Base-by-base conservation (phyloP, 2,113 vertebrate species). In the Boulengeromyrus knoepffleri region DNA sequence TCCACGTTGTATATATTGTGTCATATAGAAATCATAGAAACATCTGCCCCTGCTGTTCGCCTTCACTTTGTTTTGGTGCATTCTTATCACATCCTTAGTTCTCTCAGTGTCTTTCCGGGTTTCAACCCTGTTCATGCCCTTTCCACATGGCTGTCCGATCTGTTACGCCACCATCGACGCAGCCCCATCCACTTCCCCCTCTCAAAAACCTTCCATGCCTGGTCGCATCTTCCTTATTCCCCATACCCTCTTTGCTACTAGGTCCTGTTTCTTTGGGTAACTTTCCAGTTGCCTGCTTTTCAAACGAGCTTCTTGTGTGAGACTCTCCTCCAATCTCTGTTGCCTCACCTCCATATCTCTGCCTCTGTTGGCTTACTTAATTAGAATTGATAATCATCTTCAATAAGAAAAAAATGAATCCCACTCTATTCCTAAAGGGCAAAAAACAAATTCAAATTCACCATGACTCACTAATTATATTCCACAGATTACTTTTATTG, bases 391-490 rank as follows among this genome's bases (percentile, higher is more conserved):
- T 42, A 58, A 58, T 39, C 31, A 56, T 88, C 31, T 42, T 88
- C 53, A 45, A 42, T 56, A 62, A 17, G 31, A 50, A 17, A 56
- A 56, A 89, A 42, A 5, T 46, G n/a, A 88, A 62, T 42, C 66
- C 46, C 27, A 74, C n/a, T 74, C 9, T 50, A 77, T 83, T 83
- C 36, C 49, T 45, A 42, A 84, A n/a, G n/a, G 87, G 42, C 39
- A 58, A 45, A 47, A 66, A 84, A 52, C 70, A 42, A 52, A 83
- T 53, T 36, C 19, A 45, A 56, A 56, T 56, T 42, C 27, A 39
- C 88, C 49, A 56, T 56, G 31, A 83, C 74, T 39, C 86, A 87
- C 50, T 89, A 24, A 89, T 74, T 74, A 50, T 50, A 77, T 47
- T 70, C 27, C 87, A 49, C 58, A 49, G 21, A 85, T 7, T 66